Percentiles rank a stretch among this genome's conserved stretches.
Conservation (phyloP, 2,888 invertebrate species). For the Teleogryllus oceanicus region DNA sequence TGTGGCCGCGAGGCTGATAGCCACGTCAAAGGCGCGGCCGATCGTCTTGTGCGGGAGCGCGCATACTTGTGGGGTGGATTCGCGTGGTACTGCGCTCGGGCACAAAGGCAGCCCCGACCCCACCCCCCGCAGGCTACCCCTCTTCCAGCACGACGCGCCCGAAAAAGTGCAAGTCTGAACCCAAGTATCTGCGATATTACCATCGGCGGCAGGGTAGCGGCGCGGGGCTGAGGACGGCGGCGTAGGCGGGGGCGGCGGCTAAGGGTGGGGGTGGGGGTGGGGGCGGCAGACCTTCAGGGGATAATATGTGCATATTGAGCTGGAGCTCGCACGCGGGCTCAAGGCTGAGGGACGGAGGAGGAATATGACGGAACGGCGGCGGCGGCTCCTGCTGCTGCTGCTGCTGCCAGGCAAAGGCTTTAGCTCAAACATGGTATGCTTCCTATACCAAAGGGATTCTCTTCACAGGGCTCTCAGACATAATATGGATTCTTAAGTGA, state of each 20-base stretch:
- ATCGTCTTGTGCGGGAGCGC: neutral
- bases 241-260: neutral
- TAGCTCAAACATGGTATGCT: slow-evolving; percentile 8
- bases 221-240: neutral
- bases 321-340: neutral
- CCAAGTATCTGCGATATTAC: slow-evolving; percentile 18
- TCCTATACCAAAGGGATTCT: slow-evolving; percentile 18
- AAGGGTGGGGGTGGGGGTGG: neutral
- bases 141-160: neutral
- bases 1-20: slow-evolving; percentile 18
- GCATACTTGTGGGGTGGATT: slow-evolving; percentile 18
- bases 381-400: neutral
- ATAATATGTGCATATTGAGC: slow-evolving; percentile 18
- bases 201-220: neutral
- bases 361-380: neutral
- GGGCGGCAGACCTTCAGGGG: neutral
- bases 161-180: slow-evolving; percentile 5
- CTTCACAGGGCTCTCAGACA: neutral
- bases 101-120: neutral
- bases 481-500: slow-evolving; percentile 18
- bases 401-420: neutral
- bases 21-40: slow-evolving; percentile 18
- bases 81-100: neutral
- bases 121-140: neutral
- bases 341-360: neutral